Conservation (phyloP, 2,113 vertebrate species). For the Rhinogobius similis region DNA sequence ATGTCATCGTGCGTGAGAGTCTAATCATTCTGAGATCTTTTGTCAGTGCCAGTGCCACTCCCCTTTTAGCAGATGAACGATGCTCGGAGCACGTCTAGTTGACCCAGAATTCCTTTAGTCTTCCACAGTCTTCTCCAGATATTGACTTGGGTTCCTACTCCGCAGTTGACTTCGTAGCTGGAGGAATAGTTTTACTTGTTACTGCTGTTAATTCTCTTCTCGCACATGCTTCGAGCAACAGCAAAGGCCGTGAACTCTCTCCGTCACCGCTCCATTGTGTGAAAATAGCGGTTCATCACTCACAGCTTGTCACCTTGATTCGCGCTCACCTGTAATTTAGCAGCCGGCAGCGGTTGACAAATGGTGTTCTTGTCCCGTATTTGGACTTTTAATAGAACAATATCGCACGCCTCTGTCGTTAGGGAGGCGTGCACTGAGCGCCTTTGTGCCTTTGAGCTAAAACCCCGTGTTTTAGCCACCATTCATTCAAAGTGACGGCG, state of each 20-base stretch:
- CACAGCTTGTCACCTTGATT: background rate
- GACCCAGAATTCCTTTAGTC: too few species aligned
- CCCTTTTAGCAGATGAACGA: too few species aligned
- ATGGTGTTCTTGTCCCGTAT: background rate
- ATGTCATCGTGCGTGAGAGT: too few species aligned
- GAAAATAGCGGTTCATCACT: background rate
- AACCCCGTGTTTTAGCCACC: slow-evolving; percentile 46
- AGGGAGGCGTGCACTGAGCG: slow-evolving; percentile 34
- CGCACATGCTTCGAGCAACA: too few species aligned
- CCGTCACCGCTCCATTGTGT: slow-evolving; percentile 14
- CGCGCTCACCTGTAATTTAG: slow-evolving; percentile 28
- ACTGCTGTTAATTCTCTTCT: too few species aligned
- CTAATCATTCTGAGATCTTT: too few species aligned
- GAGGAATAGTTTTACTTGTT: too few species aligned
- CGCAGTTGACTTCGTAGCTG: too few species aligned
- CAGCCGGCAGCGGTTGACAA: slow-evolving; percentile 1
- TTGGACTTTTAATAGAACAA: slow-evolving; percentile 12
- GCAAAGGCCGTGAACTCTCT: slow-evolving; percentile 4
- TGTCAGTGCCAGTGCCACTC: too few species aligned
- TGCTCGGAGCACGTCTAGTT: too few species aligned
- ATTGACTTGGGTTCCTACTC: too few species aligned
- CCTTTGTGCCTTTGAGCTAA: slow-evolving; percentile 29
- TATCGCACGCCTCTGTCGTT: slow-evolving; percentile 21
- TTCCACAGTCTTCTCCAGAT: too few species aligned
- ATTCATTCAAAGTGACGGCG: slow-evolving; percentile 49